Evolutionary conservation across 2,888 invertebrate species (phyloP).

Genomic region (Busseola fusca): DNA sequence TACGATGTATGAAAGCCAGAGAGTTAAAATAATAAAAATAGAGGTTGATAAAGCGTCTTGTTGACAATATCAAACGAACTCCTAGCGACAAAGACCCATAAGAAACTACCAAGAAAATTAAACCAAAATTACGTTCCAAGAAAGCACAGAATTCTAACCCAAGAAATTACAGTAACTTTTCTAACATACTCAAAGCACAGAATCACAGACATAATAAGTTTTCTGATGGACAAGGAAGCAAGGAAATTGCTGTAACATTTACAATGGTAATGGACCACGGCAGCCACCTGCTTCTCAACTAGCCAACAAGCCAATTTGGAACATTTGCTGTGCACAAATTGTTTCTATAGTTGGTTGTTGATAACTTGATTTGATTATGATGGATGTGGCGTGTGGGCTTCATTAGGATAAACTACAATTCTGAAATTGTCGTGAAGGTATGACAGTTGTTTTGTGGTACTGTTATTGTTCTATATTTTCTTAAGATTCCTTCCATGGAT

Average conservation of each 20-base stretch:
- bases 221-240: constrained; percentile 76
- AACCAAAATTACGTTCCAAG: constrained; percentile 3
- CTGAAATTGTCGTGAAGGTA: constrained; percentile 12
- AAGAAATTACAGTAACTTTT: constrained; percentile 46
- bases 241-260: constrained; percentile 80
- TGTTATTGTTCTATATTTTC: background rate
- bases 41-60: background rate
- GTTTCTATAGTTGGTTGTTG: constrained; percentile 74
- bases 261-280: constrained; percentile 77
- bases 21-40: background rate
- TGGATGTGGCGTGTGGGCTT: constrained; percentile 57
- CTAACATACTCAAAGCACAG: constrained; percentile 39
- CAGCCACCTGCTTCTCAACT: constrained; percentile 76
- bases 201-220: constrained; percentile 61
- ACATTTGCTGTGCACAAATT: constrained; percentile 79
- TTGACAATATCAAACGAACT: background rate
- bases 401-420: constrained; percentile 31
- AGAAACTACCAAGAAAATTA: background rate
- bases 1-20: background rate
- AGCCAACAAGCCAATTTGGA: constrained; percentile 78
- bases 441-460: background rate
- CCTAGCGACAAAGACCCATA: background rate
- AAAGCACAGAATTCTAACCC: constrained; percentile 11
- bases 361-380: constrained; percentile 59
- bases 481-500: too few relatives aligned